A percentile compares a stretch with the other conserved stretches of the same genome.
Conservation (phyloP, 1,140 invertebrate species). For the Scaptomyza montana region DNA sequence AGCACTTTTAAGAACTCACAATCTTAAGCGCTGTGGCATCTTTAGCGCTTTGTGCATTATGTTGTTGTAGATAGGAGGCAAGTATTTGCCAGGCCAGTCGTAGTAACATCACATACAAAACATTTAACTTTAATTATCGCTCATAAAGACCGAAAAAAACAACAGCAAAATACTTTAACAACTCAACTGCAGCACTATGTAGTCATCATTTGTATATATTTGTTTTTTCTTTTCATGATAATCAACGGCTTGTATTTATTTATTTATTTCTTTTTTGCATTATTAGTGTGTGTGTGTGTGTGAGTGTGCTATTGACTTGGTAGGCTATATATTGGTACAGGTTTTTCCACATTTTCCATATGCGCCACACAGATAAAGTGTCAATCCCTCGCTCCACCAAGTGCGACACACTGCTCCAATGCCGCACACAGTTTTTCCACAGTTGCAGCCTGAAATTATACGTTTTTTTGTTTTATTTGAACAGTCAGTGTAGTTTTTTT, state of each 20-base stretch:
- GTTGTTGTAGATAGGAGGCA: too few species aligned
- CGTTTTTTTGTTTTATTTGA: background rate
- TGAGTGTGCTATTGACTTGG: constrained; percentile 51
- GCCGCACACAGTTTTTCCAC: constrained; percentile 3
- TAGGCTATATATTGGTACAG: constrained; percentile 38
- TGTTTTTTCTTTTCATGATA: constrained; percentile 14
- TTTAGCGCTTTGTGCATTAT: too few species aligned
- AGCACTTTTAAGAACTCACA: too few species aligned
- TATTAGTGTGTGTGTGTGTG: background rate
- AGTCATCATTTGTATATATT: constrained; percentile 32
- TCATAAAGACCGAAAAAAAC: constrained; percentile 56
- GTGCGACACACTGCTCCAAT: constrained; percentile 71
- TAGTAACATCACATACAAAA: constrained; percentile 1
- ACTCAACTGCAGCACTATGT: constrained; percentile 23
- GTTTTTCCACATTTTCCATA: constrained; percentile 74
- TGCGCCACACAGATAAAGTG: constrained; percentile 27
- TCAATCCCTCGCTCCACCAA: constrained; percentile 18
- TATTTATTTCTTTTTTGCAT: constrained; percentile 10
- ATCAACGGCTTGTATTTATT: background rate
- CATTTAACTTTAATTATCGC: constrained; percentile 76
- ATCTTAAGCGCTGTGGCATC: too few species aligned
- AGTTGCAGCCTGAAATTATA: constrained; percentile 17
- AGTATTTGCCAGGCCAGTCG: background rate
- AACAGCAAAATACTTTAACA: constrained; percentile 24
- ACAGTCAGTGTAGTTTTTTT: constrained; percentile 28